These are phyloP conservation scores for Clanis bilineata DNA, from an alignment of 2,888 invertebrate genomes.

Conservation along the genomic window DNA sequence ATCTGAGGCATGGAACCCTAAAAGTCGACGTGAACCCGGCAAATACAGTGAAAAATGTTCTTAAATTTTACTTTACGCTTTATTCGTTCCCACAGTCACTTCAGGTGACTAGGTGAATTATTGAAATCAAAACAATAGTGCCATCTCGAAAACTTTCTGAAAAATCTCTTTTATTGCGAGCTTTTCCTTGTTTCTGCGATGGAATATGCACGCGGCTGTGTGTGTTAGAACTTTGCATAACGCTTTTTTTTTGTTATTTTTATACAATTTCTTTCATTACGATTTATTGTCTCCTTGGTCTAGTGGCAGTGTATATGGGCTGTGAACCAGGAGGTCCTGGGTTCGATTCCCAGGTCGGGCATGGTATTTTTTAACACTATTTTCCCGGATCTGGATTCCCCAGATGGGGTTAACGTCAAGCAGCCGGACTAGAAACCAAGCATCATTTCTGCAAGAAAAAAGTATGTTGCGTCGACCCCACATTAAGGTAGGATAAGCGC, in stretches of 20 bases:
- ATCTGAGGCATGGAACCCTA: no score
- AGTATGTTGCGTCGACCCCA: no score
- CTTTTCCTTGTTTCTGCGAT: background rate
- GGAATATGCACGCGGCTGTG: background rate
- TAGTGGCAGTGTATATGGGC: no score
- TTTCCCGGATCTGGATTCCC: no score
- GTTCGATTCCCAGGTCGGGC: no score
- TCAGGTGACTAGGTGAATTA: background rate
- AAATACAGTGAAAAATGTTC: slow-evolving; percentile 3
- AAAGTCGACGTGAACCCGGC: background rate
- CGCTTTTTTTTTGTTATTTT: background rate
- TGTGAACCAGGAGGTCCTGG: no score
- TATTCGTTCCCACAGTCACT: background rate
- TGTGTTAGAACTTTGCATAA: background rate
- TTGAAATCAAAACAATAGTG: background rate
- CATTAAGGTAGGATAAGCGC: no score
- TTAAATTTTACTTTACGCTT: background rate
- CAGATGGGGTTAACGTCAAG: no score
- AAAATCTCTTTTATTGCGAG: background rate
- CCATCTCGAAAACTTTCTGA: background rate
- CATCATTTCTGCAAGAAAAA: no score
- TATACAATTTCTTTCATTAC: background rate
- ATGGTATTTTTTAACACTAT: no score
- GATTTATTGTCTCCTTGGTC: no score
- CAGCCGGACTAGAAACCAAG: no score